Evolutionary conservation across 2,113 vertebrate genomes (phyloP), one percentile per base, ranked within the genome.

Genomic region (Calonectris borealis): DNA sequence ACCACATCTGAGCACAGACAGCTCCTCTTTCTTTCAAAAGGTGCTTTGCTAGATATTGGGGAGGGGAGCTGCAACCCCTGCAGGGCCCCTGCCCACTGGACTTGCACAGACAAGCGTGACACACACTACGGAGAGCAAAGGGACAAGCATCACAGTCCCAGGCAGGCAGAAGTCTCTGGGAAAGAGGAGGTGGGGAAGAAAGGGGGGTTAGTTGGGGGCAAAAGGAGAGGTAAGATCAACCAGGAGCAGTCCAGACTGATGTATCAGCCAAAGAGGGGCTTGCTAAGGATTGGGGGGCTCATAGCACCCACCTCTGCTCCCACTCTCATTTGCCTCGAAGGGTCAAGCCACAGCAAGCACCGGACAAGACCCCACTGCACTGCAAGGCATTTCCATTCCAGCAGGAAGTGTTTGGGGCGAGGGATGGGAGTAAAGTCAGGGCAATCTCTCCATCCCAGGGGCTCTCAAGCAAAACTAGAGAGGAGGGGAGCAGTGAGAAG

Each of bases 271-370:
- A 27, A 15, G n/a, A 24, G 40, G 78, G 69, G 60, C 76, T 49
- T 18, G 44, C 61, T 17, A 14, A 68, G 82, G 90, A 54, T 5
- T 3, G 22, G 46, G 85, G 75, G 44, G 88, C 88, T 91, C 58
- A 20, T 83, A 70, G 90, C 93, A 92, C 91, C 86, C 88, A 95
- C 92, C 94, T 94, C 91, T 72, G 93, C 91, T 95, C 95, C 93
- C 72, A 51, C 90, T 94, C 90, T 81, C 80, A 13, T 54, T 42
- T 29, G 77, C 65, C 87, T 69, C 16, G 19, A 48, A 85, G 87
- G 86, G 87, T 87, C 92, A 89, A 79, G 90, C 76, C 93, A 91
- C 86, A 71, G 94, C 92, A 55, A 89, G 85, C 90, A 78, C 9
- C 40, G 17, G 64, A 51, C 72, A 70, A 76, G 88, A 78, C 83